A percentile compares a stretch with the other conserved stretches of the same genome.
Conservation (phyloP, 2,113 vertebrate species). For the Eretmochelys imbricata region DNA sequence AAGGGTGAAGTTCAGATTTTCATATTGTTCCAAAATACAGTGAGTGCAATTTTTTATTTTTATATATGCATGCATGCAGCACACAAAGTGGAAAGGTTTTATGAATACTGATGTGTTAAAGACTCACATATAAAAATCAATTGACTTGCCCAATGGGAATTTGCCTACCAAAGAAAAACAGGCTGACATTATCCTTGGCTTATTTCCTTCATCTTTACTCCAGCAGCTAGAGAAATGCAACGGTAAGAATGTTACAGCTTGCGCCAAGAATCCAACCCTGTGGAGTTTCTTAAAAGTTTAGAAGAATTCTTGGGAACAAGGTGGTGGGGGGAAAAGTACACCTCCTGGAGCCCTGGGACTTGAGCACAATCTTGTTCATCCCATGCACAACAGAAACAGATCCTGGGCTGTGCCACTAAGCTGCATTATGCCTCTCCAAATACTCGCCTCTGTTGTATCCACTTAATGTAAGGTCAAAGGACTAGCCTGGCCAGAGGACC, state of each 20-base stretch:
- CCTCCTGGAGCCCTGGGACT: not conserved
- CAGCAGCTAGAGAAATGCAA: not conserved
- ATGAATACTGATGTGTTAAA: not conserved
- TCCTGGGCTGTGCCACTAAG: not conserved
- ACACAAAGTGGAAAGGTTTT: not conserved
- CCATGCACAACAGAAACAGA: not conserved
- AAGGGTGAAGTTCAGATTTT: not conserved
- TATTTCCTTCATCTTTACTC: conserved; percentile 3
- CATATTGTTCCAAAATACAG: not conserved
- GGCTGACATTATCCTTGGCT: conserved; percentile 4
- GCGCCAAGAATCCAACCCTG: not conserved
- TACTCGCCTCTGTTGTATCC: accelerated
- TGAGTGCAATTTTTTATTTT: not conserved
- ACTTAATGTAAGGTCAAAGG: not conserved
- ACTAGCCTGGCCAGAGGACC: not conserved
- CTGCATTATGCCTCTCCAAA: not conserved
- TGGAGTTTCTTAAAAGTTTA: not conserved
- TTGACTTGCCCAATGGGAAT: not conserved
- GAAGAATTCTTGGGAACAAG: not conserved
- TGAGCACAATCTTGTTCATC: not conserved
- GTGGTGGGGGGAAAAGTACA: not conserved
- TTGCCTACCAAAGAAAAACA: not conserved
- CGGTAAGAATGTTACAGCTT: not conserved
- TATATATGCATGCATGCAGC: not conserved
- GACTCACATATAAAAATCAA: conserved; percentile 32